Conservation (phyloP, 2,797 vertebrate genomes). For the Anas bernieri region DNA sequence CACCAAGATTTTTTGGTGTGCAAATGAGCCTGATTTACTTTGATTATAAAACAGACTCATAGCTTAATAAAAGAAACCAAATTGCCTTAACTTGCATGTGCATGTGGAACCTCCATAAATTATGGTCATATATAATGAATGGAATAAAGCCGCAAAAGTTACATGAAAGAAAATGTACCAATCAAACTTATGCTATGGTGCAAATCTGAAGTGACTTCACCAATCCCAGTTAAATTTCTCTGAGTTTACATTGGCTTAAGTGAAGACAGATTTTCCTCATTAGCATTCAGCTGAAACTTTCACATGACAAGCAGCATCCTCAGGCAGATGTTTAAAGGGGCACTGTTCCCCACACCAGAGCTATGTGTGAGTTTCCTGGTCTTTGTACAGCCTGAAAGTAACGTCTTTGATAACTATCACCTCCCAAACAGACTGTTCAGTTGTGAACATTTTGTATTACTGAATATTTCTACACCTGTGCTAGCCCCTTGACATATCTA, state of each 20-base stretch:
- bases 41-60: slow-evolving; percentile 73
- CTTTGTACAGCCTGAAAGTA: neutral
- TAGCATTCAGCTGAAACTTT: slow-evolving; percentile 59
- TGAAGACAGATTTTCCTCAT: slow-evolving; percentile 46
- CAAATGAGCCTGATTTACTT: slow-evolving; percentile 69
- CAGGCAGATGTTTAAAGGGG: slow-evolving; percentile 12
- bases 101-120: slow-evolving; percentile 68
- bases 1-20: slow-evolving; percentile 73
- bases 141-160: slow-evolving; percentile 58
- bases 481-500: neutral
- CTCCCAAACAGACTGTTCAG: neutral
- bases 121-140: slow-evolving; percentile 61
- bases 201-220: slow-evolving; percentile 64
- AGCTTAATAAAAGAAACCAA: slow-evolving; percentile 73
- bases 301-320: neutral
- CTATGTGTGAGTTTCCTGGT: neutral
- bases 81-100: slow-evolving; percentile 69
- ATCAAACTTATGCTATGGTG: slow-evolving; percentile 40
- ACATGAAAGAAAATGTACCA: slow-evolving; percentile 65
- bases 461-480: accelerated
- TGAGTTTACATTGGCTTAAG: slow-evolving; percentile 51
- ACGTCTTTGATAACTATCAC: neutral
- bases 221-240: slow-evolving; percentile 15
- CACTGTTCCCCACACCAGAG: neutral
- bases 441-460: neutral